phyloP scores from a whole-genome alignment of 2,797 vertebrate species.

The Spizella passerina region DNA sequence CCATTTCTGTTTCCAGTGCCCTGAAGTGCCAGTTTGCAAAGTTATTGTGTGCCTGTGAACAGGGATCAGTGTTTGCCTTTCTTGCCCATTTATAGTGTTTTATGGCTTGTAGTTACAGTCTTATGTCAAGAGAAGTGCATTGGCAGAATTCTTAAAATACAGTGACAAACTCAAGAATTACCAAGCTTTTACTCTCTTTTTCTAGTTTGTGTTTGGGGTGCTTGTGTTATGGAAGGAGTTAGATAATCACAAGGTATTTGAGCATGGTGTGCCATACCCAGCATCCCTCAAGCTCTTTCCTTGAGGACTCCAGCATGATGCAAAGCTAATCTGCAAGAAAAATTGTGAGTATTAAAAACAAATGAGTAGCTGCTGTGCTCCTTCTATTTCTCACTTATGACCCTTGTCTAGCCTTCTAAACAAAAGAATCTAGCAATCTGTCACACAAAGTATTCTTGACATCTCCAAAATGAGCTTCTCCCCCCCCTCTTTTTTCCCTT shows the following conservation, averaged over 20 bases:
- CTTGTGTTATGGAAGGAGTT: background rate
- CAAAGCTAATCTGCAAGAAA: constrained; percentile 50
- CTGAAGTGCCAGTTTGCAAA: background rate
- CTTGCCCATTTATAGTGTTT: background rate
- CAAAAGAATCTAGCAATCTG: constrained; percentile 49
- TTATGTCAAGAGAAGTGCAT: background rate
- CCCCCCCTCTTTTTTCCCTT: constrained; percentile 5
- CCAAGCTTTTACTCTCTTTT: background rate
- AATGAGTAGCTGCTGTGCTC: background rate
- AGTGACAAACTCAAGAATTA: background rate
- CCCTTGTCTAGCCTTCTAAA: constrained; percentile 48
- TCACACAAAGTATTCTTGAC: constrained; percentile 67
- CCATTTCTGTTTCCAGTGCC: background rate
- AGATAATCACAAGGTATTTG: background rate
- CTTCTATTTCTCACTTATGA: constrained; percentile 60
- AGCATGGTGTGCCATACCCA: background rate
- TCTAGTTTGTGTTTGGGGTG: background rate
- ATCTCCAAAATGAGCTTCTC: constrained; percentile 47
- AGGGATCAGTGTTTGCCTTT: background rate
- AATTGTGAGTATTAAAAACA: constrained; percentile 54
- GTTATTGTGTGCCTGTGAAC: background rate
- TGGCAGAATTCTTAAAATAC: background rate
- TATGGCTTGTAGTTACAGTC: background rate
- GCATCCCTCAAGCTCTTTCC: background rate
- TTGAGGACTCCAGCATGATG: background rate